Evolutionary conservation across 2,888 invertebrate species (phyloP), one percentile per base, ranked within the genome.

Genomic region (Drosophila greeni): DNA sequence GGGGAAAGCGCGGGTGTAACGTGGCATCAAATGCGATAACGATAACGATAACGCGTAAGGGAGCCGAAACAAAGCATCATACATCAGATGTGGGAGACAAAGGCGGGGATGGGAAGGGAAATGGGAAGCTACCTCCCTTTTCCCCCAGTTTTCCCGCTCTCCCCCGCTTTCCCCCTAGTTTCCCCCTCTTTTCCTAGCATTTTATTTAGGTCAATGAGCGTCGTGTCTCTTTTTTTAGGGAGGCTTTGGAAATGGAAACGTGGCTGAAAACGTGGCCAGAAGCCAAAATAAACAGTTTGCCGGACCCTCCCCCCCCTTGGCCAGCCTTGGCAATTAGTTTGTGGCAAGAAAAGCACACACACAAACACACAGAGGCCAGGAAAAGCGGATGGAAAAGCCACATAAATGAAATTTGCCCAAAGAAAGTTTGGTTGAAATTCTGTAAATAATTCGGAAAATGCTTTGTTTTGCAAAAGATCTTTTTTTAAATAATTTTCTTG

Each of bases 121-220:
- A 26, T 8, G 26, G 26, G 26, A 6, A 26, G 8, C n/a, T n/a
- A n/a, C n/a, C n/a, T n/a, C n/a, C n/a, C n/a, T n/a, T n/a, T n/a
- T n/a, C n/a, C n/a, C n/a, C n/a, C n/a, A n/a, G n/a, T n/a, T n/a
- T n/a, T n/a, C n/a, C n/a, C n/a, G n/a, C n/a, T n/a, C n/a, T n/a
- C n/a, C n/a, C n/a, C n/a, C n/a, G n/a, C n/a, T n/a, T n/a, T n/a
- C n/a, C n/a, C n/a, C n/a, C n/a, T n/a, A n/a, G n/a, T n/a, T n/a
- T n/a, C n/a, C n/a, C n/a, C n/a, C n/a, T n/a, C n/a, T n/a, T n/a
- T n/a, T n/a, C n/a, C n/a, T n/a, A n/a, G n/a, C 73, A 75, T 75
- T 83, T 82, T 76, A 84, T 80, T 80, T 82, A 74, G 79, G 79
- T 84, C 79, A 80, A 84, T 76, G 79, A 79, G 77, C 66, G 60